phyloP scores from a whole-genome alignment of 2,888 invertebrate genomes.

The Dicyrtoma fusca region DNA sequence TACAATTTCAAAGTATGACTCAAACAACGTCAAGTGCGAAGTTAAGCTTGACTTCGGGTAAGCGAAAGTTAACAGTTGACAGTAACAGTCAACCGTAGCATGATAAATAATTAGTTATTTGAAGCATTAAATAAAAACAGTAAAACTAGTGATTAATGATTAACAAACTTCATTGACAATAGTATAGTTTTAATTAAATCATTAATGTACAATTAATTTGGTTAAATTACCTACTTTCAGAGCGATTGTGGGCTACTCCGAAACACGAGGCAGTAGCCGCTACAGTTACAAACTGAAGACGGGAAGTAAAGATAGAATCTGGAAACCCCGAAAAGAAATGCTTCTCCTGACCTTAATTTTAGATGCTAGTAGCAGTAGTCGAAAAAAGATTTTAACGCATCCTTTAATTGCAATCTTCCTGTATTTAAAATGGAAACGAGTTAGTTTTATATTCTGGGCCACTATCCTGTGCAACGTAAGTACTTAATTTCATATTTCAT shows the following conservation, averaged over 20 bases:
- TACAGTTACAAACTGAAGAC: constrained; percentile 26
- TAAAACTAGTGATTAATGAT: too few species aligned
- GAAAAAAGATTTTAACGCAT: constrained; percentile 55
- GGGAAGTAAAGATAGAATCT: constrained; percentile 10
- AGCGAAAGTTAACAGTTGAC: too few species aligned
- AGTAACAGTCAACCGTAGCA: too few species aligned
- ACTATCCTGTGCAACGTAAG: constrained; percentile 51
- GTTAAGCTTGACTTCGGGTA: constrained; percentile 55
- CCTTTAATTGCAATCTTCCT: constrained; percentile 46
- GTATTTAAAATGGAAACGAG: constrained; percentile 52
- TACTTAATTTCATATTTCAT: too few species aligned
- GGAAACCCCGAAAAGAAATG: constrained; percentile 47
- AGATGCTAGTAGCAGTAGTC: constrained; percentile 52
- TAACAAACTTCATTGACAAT: neutral
- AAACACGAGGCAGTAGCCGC: constrained; percentile 46
- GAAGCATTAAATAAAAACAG: too few species aligned
- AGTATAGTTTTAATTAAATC: neutral
- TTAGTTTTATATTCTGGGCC: constrained; percentile 53
- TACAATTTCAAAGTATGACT: constrained; percentile 52
- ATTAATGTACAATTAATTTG: neutral
- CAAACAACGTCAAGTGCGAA: constrained; percentile 55
- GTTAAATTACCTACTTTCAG: constrained; percentile 39
- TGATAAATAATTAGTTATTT: too few species aligned
- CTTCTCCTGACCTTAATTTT: constrained; percentile 51
- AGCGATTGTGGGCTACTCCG: constrained; percentile 55